A percentile compares a stretch with the other conserved stretches of the same genome.
Evolutionary conservation across 2,797 vertebrate species (phyloP).

Genomic region (Enteromius fasciolatus): DNA sequence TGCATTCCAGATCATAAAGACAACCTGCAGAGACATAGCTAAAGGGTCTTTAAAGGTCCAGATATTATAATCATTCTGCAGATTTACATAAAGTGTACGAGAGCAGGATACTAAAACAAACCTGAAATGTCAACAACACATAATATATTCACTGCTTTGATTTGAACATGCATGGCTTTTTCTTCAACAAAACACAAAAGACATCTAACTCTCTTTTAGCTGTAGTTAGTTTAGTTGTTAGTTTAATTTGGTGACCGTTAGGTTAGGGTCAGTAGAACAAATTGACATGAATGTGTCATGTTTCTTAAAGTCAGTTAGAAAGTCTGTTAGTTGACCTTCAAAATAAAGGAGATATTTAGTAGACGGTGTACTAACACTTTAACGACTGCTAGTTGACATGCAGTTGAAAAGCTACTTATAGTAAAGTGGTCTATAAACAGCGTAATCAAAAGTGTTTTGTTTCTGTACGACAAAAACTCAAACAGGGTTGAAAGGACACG

Average conservation of each 20-base stretch:
- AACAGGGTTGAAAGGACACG: too few species aligned
- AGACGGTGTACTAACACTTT: not conserved
- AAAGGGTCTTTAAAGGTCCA: not conserved
- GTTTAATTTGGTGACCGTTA: not conserved
- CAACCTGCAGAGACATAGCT: slow-evolving; percentile 71
- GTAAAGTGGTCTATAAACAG: not conserved
- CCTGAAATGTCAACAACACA: not conserved
- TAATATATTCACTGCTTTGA: not conserved
- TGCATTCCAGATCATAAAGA: slow-evolving; percentile 92
- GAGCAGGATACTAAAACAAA: not conserved
- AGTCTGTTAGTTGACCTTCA: not conserved
- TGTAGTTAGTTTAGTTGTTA: too few species aligned
- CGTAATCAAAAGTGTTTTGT: not conserved
- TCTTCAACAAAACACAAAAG: not conserved
- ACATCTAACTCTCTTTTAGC: not conserved
- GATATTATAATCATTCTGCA: not conserved
- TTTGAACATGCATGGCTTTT: not conserved
- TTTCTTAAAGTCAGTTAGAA: not conserved
- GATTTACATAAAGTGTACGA: not conserved
- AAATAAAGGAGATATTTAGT: not conserved
- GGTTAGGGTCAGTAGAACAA: not conserved
- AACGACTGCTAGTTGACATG: not conserved
- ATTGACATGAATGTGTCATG: not conserved
- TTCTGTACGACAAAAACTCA: not conserved
- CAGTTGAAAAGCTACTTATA: not conserved